Percentiles rank a stretch among this genome's conserved stretches.
Conservation (phyloP, 2,797 vertebrate genomes). For the Myotis pilosus region DNA sequence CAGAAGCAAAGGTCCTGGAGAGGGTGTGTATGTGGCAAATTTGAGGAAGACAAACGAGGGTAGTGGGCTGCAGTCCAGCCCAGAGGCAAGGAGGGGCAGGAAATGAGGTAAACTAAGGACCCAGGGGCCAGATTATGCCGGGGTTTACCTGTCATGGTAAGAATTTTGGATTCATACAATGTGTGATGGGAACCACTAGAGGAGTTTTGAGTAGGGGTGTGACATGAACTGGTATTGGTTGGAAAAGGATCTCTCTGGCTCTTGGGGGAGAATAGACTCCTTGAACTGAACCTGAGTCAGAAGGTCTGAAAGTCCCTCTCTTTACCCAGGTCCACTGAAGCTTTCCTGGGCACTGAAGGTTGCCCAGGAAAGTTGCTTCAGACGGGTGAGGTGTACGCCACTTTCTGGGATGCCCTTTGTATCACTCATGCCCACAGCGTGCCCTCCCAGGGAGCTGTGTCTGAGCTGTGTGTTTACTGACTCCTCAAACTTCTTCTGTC, state of each 20-base stretch:
- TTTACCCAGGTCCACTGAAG: not conserved
- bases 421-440: too few relatives aligned
- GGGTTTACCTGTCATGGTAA: not conserved
- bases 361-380: not conserved
- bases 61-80: not conserved
- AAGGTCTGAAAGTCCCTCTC: not conserved
- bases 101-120: not conserved
- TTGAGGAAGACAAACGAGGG: not conserved
- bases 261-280: not conserved
- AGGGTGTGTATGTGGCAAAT: not conserved
- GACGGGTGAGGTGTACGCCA: rapidly evolving
- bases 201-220: not conserved
- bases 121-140: not conserved
- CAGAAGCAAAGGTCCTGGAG: too few relatives aligned
- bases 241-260: not conserved
- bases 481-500: not conserved
- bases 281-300: not conserved
- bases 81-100: not conserved
- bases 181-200: not conserved
- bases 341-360: too few relatives aligned
- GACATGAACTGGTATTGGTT: not conserved
- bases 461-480: not conserved
- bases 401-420: not conserved
- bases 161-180: not conserved
- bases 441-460: not conserved